These are phyloP conservation scores for Agriotes lineatus DNA, from an alignment of 2,888 invertebrate species.

Conservation along the genomic window DNA sequence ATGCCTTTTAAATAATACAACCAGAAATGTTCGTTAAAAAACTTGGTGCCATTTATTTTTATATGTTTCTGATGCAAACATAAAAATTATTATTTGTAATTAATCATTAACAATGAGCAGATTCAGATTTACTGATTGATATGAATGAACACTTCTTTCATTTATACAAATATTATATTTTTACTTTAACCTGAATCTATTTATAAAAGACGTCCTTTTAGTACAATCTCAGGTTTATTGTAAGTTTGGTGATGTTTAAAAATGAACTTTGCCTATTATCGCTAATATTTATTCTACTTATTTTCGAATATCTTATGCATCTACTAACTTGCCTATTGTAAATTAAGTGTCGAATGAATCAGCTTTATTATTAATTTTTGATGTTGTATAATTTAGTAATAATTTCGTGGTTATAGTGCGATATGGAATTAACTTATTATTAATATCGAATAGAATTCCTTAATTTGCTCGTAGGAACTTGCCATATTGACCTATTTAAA, in stretches of 20 bases:
- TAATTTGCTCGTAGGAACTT: constrained; percentile 15
- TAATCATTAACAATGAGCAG: too few relatives aligned
- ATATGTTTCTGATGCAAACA: too few relatives aligned
- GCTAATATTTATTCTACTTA: not conserved
- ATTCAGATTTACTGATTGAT: too few relatives aligned
- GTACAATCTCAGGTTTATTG: constrained; percentile 24
- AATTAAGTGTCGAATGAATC: constrained; percentile 17
- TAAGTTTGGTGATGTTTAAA: constrained; percentile 18
- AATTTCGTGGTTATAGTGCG: constrained; percentile 22
- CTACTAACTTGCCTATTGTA: constrained; percentile 21
- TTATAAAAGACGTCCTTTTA: constrained; percentile 8
- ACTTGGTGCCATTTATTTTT: too few relatives aligned
- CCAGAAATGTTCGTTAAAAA: too few relatives aligned
- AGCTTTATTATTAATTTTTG: constrained; percentile 25
- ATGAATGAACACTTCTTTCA: too few relatives aligned
- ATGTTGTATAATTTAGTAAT: constrained; percentile 34
- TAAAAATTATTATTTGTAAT: too few relatives aligned
- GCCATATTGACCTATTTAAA: constrained; percentile 18
- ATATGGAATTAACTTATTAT: constrained; percentile 19
- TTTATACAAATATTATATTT: too few relatives aligned
- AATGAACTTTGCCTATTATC: constrained; percentile 24
- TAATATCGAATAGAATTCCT: constrained; percentile 6
- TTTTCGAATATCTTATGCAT: not conserved
- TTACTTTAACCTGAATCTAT: not conserved
- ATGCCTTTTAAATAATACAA: too few relatives aligned